Conservation (phyloP, 2,113 vertebrate species). For the Vombatus ursinus region DNA sequence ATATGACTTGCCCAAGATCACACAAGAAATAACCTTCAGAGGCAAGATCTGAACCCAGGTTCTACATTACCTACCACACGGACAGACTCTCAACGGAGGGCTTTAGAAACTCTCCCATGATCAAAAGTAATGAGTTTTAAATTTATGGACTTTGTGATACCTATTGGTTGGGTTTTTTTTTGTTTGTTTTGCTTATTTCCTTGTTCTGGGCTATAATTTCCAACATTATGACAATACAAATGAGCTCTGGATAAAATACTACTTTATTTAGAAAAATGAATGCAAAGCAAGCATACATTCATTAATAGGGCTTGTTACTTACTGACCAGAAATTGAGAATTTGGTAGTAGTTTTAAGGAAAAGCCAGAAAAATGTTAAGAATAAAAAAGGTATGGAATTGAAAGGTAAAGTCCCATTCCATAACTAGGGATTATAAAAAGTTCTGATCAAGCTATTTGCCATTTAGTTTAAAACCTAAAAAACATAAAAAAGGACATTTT, state of each 20-base stretch:
- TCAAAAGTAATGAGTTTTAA: background rate
- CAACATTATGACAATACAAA: background rate
- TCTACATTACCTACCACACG: background rate
- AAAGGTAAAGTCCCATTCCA: conserved; percentile 19
- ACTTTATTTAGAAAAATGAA: conserved; percentile 32
- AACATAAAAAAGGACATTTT: background rate
- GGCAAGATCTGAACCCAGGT: background rate
- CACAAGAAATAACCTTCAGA: background rate
- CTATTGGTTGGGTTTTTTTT: background rate
- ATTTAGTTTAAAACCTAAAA: conserved; percentile 28
- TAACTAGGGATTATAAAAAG: background rate
- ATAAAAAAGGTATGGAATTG: conserved; percentile 21
- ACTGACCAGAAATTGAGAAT: background rate
- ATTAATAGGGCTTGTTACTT: background rate
- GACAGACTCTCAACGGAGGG: background rate
- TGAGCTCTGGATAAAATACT: background rate
- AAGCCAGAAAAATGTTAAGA: background rate
- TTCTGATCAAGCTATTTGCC: conserved; percentile 4
- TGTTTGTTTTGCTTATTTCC: background rate
- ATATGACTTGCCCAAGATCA: background rate
- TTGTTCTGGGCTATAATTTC: background rate
- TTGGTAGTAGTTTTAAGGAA: conserved; percentile 31
- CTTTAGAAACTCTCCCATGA: background rate
- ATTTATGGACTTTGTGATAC: background rate
- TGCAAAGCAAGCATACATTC: conserved; percentile 24